Conservation (phyloP, 2,113 vertebrate genomes). For the Macrotis lagotis region DNA sequence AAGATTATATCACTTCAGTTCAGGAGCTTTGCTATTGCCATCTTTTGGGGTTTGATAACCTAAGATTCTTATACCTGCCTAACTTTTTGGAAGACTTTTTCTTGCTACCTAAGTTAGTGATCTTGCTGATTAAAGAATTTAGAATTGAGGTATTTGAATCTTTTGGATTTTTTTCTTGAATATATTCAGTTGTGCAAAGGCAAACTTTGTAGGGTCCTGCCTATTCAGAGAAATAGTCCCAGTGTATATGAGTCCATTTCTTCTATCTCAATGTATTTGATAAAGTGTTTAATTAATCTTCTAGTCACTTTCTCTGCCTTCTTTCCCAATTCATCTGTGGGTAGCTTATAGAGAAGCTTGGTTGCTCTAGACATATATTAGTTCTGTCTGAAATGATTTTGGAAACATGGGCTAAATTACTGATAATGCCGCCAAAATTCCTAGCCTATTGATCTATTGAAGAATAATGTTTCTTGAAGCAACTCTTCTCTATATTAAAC, state of each 20-base stretch:
- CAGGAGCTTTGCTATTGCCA: not conserved
- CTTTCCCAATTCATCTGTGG: conserved; percentile 6
- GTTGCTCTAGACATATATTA: not conserved
- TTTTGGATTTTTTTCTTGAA: not conserved
- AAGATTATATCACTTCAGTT: not conserved
- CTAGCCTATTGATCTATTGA: conserved; percentile 21
- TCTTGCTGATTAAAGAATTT: not conserved
- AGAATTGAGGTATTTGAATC: not conserved
- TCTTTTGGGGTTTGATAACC: not conserved
- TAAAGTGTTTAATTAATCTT: not conserved
- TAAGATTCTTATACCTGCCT: not conserved
- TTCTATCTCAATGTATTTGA: not conserved
- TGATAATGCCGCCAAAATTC: not conserved
- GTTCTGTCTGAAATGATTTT: not conserved
- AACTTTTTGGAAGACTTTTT: not conserved
- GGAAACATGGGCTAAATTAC: not conserved
- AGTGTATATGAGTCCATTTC: not conserved
- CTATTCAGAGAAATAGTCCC: not conserved
- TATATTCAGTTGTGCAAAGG: not conserved
- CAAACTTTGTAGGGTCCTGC: not conserved
- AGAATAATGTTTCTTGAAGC: not conserved
- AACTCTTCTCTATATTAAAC: conserved; percentile 23
- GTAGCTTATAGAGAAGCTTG: not conserved
- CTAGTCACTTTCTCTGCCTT: conserved; percentile 2
- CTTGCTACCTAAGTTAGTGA: not conserved